Conservation (phyloP, 2,888 invertebrate genomes). For the Andrena hattorfiana region DNA sequence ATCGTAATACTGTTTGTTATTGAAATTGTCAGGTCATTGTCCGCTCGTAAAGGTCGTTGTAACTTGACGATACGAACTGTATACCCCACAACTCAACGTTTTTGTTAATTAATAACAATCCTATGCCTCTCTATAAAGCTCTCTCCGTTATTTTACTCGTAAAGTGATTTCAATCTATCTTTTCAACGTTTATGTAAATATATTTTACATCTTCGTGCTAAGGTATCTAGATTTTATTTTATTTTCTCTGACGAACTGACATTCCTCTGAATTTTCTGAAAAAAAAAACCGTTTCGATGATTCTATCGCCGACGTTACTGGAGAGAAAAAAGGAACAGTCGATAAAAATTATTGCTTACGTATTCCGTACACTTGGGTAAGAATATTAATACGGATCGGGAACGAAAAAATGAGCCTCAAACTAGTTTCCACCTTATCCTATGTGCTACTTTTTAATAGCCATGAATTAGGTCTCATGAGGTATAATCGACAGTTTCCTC, state of each 20-base stretch:
- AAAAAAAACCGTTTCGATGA: background rate
- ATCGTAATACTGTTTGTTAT: slow-evolving; percentile 59
- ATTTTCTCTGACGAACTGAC: background rate
- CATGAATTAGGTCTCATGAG: slow-evolving; percentile 65
- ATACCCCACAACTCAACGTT: slow-evolving; percentile 47
- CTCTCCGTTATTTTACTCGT: background rate
- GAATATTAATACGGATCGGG: background rate
- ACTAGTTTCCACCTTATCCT: slow-evolving; percentile 46
- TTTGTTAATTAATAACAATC: slow-evolving; percentile 61
- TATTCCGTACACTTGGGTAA: too few relatives aligned
- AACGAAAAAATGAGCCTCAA: slow-evolving; percentile 38
- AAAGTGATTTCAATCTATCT: background rate
- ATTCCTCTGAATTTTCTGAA: background rate
- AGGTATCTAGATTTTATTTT: background rate
- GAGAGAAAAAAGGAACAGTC: background rate
- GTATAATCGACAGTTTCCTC: slow-evolving; percentile 68
- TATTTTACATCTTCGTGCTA: background rate
- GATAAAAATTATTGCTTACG: background rate
- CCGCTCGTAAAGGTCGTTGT: slow-evolving; percentile 67
- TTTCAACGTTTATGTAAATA: background rate
- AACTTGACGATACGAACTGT: slow-evolving; percentile 57
- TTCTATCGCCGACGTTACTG: background rate
- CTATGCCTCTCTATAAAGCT: slow-evolving; percentile 57
- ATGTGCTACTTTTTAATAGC: slow-evolving; percentile 67
- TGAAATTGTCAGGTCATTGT: slow-evolving; percentile 70